Evolutionary conservation across 1,140 invertebrate species (phyloP).

Genomic region (Neotoxoptera formosana): DNA sequence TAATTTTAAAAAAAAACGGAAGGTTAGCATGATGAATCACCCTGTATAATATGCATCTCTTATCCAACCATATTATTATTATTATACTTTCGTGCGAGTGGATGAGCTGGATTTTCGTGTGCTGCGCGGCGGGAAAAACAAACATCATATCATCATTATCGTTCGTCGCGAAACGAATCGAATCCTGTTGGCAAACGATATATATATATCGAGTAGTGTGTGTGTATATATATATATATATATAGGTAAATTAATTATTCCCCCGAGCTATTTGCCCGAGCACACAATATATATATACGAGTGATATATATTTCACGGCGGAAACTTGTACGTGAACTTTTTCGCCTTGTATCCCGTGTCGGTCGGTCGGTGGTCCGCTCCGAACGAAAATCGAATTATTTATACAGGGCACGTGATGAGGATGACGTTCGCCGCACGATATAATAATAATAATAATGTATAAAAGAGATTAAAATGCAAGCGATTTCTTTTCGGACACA

Average conservation of each 20-base stretch:
- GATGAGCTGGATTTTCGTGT: background rate
- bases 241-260: background rate
- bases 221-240: too few relatives aligned
- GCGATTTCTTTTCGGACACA: background rate
- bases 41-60: background rate
- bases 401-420: background rate
- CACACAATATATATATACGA: background rate
- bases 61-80: background rate
- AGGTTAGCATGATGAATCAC: too few relatives aligned
- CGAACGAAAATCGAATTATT: background rate
- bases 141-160: conserved; percentile 3
- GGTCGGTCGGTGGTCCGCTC: background rate
- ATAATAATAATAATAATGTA: background rate
- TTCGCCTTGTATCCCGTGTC: background rate
- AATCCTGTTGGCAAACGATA: background rate
- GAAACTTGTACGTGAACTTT: conserved; percentile 7
- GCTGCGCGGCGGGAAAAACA: background rate
- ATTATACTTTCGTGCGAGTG: background rate
- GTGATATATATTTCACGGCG: background rate
- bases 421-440: background rate
- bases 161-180: background rate
- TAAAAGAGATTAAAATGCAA: conserved; percentile 3
- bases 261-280: background rate
- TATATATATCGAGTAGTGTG: background rate
- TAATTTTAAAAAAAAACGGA: too few relatives aligned